These are phyloP conservation scores for Penaeus chinensis DNA, from an alignment of 1,140 invertebrate species.

Conservation along the genomic window DNA sequence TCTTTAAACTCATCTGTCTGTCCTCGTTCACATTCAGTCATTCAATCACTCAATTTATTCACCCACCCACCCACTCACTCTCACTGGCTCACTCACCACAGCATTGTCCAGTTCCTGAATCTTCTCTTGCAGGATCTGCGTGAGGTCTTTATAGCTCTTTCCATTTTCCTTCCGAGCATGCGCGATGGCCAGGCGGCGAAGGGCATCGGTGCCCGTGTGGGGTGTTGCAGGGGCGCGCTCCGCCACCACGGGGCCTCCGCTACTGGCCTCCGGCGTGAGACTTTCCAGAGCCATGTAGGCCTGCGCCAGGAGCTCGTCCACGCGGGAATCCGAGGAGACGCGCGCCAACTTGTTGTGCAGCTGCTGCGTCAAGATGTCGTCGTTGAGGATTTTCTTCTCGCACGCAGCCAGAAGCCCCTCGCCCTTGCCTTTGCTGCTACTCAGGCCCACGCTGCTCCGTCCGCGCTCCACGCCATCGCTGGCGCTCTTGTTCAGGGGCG, in stretches of 20 bases:
- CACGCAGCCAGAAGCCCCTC: not conserved
- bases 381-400: conserved; percentile 10
- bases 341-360: conserved; percentile 46
- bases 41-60: not conserved
- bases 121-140: conserved; percentile 63
- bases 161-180: conserved; percentile 62
- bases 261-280: conserved; percentile 45
- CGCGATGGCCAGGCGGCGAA: conserved; percentile 40
- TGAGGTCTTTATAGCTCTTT: conserved; percentile 57
- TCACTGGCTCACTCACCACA: conserved; percentile 48
- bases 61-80: too few species aligned
- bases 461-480: conserved; percentile 60
- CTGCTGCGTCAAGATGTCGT: conserved; percentile 24
- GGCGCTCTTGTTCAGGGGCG: conserved; percentile 62
- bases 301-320: conserved; percentile 62
- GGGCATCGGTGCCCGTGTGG: conserved; percentile 13
- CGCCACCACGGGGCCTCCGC: not conserved
- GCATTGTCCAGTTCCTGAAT: conserved; percentile 62
- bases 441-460: conserved; percentile 21
- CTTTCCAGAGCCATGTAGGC: conserved; percentile 61
- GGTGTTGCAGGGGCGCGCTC: not conserved
- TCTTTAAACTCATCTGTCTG: too few species aligned
- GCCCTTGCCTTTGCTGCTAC: conserved; percentile 25
- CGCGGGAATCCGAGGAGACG: conserved; percentile 61
- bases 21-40: too few species aligned